A percentile compares a stretch with the other conserved stretches of the same genome.
Evolutionary conservation across 2,797 vertebrate genomes (phyloP).

Genomic region (Mus caroli): DNA sequence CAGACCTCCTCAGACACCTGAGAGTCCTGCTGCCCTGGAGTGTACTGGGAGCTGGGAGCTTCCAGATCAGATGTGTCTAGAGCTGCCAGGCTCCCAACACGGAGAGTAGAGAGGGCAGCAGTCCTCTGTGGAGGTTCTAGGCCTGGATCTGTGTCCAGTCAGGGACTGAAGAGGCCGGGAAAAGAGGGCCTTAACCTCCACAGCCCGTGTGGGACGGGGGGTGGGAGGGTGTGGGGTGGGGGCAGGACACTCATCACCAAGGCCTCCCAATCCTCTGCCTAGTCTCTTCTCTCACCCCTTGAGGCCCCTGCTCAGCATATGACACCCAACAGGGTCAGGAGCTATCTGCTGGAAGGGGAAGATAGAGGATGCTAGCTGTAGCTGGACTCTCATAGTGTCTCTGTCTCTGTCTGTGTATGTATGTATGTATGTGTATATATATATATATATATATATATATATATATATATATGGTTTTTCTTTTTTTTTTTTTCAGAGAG

Average conservation of each 20-base stretch:
- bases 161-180: neutral
- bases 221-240: neutral
- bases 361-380: neutral
- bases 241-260: neutral
- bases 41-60: neutral
- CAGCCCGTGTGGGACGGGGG: neutral
- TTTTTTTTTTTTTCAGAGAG: fast-evolving
- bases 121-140: neutral
- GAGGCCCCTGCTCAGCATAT: neutral
- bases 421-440: too few relatives aligned
- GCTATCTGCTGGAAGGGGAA: neutral
- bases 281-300: neutral
- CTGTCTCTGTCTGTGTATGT: too few relatives aligned
- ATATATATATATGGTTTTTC: neutral
- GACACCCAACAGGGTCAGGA: neutral
- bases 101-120: neutral
- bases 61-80: neutral
- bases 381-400: neutral
- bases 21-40: neutral
- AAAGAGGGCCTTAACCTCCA: neutral
- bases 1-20: neutral
- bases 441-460: too few relatives aligned
- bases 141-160: neutral
- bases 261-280: neutral
- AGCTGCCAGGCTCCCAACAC: neutral